Percentiles rank a stretch among this genome's conserved stretches.
These are phyloP conservation scores for Lordiphosa fenestrarum DNA, from an alignment of 2,888 invertebrate species.

Conservation along the genomic window DNA sequence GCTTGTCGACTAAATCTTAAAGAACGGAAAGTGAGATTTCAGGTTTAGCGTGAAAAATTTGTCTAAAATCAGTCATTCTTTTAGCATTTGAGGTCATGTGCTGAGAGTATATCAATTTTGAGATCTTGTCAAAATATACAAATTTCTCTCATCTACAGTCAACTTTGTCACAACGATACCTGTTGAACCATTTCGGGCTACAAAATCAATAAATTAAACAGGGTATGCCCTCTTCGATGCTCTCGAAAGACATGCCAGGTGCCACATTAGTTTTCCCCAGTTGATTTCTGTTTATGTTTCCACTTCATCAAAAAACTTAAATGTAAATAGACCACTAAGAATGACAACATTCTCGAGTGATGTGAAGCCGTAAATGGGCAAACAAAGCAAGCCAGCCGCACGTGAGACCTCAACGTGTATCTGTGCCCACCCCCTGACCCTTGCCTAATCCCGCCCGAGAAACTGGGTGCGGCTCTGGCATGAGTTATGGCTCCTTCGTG, in stretches of 20 bases:
- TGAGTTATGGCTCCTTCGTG: constrained; percentile 52
- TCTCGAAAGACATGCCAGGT: constrained; percentile 12
- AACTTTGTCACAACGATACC: no score
- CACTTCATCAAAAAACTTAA: constrained; percentile 55
- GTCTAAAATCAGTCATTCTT: no score
- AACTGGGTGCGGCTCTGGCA: constrained; percentile 48
- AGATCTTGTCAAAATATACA: no score
- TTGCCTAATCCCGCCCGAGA: constrained; percentile 5
- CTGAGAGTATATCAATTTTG: no score
- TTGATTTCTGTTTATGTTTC: constrained; percentile 32
- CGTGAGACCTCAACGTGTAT: constrained; percentile 46
- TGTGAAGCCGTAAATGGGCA: constrained; percentile 12
- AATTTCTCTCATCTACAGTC: no score
- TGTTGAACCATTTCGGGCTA: no score
- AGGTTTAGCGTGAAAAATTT: no score
- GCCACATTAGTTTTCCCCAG: constrained; percentile 12
- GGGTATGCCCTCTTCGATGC: no score
- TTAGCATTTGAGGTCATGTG: no score
- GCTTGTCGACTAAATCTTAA: no score
- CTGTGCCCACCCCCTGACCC: constrained; percentile 1
- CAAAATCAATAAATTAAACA: no score
- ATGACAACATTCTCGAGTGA: constrained; percentile 16
- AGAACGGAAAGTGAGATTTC: no score
- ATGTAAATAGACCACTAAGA: constrained; percentile 45
- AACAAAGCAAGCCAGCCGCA: constrained; percentile 38